A percentile compares a stretch with the other conserved stretches of the same genome.
phyloP scores from a whole-genome alignment of 2,113 vertebrate species.

The Rhinoptilus africanus region DNA sequence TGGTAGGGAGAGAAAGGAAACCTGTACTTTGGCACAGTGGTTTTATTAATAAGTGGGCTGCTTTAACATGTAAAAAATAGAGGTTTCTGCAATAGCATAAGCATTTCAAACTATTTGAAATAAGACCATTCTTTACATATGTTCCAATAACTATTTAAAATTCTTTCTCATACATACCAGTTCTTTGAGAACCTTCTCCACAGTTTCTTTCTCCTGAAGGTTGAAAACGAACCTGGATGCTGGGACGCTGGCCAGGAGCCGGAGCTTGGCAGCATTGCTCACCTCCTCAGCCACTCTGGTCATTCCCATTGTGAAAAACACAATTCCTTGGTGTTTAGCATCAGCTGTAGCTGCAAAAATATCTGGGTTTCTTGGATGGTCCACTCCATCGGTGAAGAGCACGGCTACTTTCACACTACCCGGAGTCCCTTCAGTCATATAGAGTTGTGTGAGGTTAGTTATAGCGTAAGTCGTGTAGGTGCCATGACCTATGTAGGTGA shows the following conservation, averaged over 20 bases:
- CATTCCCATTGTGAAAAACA: conserved; percentile 87
- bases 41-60: background rate
- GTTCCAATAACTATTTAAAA: background rate
- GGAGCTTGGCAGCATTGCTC: conserved; percentile 81
- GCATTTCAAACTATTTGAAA: background rate
- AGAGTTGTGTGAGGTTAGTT: conserved; percentile 90
- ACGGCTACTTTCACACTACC: conserved; percentile 80
- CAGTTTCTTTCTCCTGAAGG: conserved; percentile 80
- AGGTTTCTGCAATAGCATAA: background rate
- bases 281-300: conserved; percentile 82
- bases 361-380: conserved; percentile 89
- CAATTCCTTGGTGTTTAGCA: conserved; percentile 88
- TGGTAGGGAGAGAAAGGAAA: background rate
- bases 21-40: background rate
- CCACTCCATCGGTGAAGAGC: conserved; percentile 84
- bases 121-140: background rate
- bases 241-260: conserved; percentile 82
- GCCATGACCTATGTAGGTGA: conserved; percentile 86
- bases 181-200: conserved; percentile 80
- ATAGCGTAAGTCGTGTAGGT: conserved; percentile 92
- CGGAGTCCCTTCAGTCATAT: conserved; percentile 77
- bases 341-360: conserved; percentile 88
- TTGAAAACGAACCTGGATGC: conserved; percentile 82
- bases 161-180: conserved; percentile 78
- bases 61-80: background rate